Evolutionary conservation across 2,113 vertebrate species (phyloP).

Genomic region (Caranx ignobilis): DNA sequence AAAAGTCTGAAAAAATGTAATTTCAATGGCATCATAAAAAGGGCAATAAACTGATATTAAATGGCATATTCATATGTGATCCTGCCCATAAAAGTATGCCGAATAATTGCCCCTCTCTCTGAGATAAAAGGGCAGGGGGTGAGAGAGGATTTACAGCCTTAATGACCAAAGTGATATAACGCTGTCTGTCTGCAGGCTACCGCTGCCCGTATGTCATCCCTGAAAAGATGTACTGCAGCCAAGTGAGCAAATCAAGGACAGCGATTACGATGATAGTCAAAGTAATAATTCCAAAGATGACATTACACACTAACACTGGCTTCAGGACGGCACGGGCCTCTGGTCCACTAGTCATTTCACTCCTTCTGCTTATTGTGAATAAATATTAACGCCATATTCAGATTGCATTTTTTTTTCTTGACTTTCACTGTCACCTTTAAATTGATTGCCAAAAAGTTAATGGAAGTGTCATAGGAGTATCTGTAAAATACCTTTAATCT

Average conservation of each 20-base stretch:
- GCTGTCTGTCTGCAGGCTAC: slow-evolving; percentile 45
- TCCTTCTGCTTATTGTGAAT: neutral
- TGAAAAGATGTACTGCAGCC: slow-evolving; percentile 33
- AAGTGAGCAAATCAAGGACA: slow-evolving; percentile 61
- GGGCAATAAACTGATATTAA: slow-evolving; percentile 51
- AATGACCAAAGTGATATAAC: slow-evolving; percentile 61
- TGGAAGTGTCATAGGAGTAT: neutral
- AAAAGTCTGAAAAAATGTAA: slow-evolving; percentile 33
- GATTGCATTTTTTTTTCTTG: neutral
- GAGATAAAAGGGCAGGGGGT: slow-evolving; percentile 46
- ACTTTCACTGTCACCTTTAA: neutral
- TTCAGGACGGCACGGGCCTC: neutral
- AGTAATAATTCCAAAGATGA: slow-evolving; percentile 33
- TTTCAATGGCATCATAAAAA: slow-evolving; percentile 60
- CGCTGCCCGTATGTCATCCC: slow-evolving; percentile 52
- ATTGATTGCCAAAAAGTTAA: neutral
- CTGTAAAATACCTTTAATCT: neutral
- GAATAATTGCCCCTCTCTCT: slow-evolving; percentile 52
- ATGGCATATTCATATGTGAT: slow-evolving; percentile 57
- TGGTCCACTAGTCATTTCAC: neutral
- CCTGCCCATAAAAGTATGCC: slow-evolving; percentile 54
- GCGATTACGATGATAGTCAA: slow-evolving; percentile 46
- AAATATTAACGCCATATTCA: neutral
- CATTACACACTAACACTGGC: slow-evolving; percentile 11
- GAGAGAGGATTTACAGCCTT: slow-evolving; percentile 61